Evolutionary conservation across 2,113 vertebrate species (phyloP), one percentile per base, ranked within the genome.

Genomic region (Dromas ardeola): DNA sequence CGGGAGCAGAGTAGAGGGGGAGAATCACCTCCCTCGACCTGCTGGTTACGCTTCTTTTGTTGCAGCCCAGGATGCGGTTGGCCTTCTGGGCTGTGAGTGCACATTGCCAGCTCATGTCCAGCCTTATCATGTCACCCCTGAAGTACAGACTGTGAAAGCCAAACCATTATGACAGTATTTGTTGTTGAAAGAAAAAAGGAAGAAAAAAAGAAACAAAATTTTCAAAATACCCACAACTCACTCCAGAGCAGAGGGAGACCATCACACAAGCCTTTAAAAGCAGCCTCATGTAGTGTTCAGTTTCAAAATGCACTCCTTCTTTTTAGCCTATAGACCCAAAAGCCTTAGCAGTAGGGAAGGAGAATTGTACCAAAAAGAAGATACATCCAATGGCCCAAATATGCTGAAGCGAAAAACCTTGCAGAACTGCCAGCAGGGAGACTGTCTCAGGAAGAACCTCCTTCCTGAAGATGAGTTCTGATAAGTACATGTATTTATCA

Each of bases 31-130:
- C 45, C 30, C 32, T 59, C 1, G 1, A 11, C 23, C 17, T 42
- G n/a, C 40, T 76, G 8, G 26, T 7, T 50, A 50, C 0, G 0
- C 3, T 47, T 1, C 43, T n/a, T 5, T 62, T 36, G 53, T 58
- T 81, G 50, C 55, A 87, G 78, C 61, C 43, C 61, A 55, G 38
- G 38, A 7, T 5, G 17, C 0, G 0, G 1, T 2, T 70, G 53
- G 17, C 26, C 21, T 6, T 43, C 70, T 69, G 53, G 20, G 30
- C 6, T 88, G 42, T 3, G 0, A 36, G 38, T 0, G 3, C n/a
- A 50, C n/a, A 22, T 7, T 53, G 38, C 10, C 2, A 0, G 38
- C 6, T 82, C 32, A 15, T 21, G 19, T 3, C 19, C 47, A 88
- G 36, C 3, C 76, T 81, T 69, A 63, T 53, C 32, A 10, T 42